These are phyloP conservation scores for Muraenolepis orangiensis DNA, from an alignment of 2,797 vertebrate species.

Conservation along the genomic window DNA sequence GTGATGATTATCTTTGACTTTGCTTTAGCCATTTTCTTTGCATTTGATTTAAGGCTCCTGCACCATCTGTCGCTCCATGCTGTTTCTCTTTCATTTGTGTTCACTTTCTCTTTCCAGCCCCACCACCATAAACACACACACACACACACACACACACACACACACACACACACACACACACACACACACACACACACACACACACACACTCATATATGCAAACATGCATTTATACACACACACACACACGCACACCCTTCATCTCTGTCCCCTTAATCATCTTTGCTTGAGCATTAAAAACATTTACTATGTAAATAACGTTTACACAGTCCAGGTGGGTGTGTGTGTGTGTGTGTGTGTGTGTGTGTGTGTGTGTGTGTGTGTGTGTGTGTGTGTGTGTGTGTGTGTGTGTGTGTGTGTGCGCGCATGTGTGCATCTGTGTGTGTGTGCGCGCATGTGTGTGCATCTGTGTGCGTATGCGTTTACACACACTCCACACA, in stretches of 20 bases:
- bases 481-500: too few species aligned
- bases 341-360: background rate
- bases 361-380: background rate
- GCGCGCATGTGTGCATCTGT: too few species aligned
- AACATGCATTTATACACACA: too few species aligned
- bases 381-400: background rate
- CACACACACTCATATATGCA: too few species aligned
- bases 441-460: too few species aligned
- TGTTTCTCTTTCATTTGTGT: constrained; percentile 41
- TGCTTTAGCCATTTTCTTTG: constrained; percentile 14
- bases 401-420: background rate
- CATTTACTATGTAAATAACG: too few species aligned
- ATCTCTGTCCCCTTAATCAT: background rate
- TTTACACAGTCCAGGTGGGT: too few species aligned
- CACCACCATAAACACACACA: background rate
- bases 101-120: background rate
- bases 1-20: constrained; percentile 7
- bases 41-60: constrained; percentile 12
- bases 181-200: too few species aligned
- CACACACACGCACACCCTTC: too few species aligned
- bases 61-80: constrained; percentile 42
- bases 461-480: too few species aligned
- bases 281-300: background rate
- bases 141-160: background rate
- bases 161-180: too few species aligned